Conservation (phyloP, 2,113 vertebrate genomes). For the Halcyon senegalensis region DNA sequence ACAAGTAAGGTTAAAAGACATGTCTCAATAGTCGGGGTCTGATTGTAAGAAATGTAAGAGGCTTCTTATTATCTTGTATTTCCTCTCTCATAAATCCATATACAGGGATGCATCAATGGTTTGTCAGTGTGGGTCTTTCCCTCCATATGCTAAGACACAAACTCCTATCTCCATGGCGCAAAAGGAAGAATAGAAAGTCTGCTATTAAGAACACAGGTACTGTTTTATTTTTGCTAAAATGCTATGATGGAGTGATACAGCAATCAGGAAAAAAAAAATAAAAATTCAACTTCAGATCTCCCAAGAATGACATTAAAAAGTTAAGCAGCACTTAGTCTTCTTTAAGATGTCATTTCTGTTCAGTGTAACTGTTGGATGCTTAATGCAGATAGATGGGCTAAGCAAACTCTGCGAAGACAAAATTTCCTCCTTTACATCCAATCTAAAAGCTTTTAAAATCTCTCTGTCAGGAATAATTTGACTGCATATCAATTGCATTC, state of each 20-base stretch:
- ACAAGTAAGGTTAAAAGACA: background rate
- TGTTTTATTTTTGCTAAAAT: conserved; percentile 20
- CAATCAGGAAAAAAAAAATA: background rate
- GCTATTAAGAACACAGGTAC: background rate
- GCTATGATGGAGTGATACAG: background rate
- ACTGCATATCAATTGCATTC: conserved; percentile 73
- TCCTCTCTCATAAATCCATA: background rate
- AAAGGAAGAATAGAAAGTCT: background rate
- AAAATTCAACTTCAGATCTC: conserved; percentile 40
- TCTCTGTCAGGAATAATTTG: conserved; percentile 77
- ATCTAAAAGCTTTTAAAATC: conserved; percentile 80
- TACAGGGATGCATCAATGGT: background rate
- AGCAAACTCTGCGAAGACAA: conserved; percentile 72
- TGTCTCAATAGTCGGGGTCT: rapidly evolving
- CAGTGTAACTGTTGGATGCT: conserved; percentile 65
- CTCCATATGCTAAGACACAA: background rate
- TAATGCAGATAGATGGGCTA: conserved; percentile 80
- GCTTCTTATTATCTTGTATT: background rate
- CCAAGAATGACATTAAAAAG: conserved; percentile 75
- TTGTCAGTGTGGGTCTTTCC: background rate
- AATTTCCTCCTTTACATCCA: conserved; percentile 71
- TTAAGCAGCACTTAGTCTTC: conserved; percentile 79
- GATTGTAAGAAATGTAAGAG: background rate
- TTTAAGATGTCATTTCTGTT: conserved; percentile 78
- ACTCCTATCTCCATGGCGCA: rapidly evolving